These are phyloP conservation scores for Urocyon cinereoargenteus DNA, from an alignment of 2,797 vertebrate genomes.

Conservation along the genomic window DNA sequence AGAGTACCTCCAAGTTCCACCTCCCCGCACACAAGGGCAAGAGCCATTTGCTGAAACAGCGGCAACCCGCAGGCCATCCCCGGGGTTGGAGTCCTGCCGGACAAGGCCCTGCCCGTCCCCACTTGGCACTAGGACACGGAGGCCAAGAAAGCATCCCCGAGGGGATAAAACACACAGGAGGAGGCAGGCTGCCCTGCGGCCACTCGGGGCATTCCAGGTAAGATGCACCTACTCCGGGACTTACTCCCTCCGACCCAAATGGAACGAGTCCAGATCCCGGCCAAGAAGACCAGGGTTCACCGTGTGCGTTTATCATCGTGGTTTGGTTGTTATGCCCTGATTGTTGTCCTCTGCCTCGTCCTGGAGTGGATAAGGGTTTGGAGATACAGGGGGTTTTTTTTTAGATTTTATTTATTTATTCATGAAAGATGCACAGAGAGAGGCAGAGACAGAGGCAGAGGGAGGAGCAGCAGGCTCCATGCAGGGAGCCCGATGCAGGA, in stretches of 20 bases:
- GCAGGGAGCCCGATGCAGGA: too few relatives aligned
- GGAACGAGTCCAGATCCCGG: conserved; percentile 68
- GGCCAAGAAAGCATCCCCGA: background rate
- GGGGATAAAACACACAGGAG: background rate
- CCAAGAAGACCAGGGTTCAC: conserved; percentile 34
- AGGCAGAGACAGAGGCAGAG: too few relatives aligned
- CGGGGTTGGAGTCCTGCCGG: conserved; percentile 58
- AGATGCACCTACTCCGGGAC: background rate
- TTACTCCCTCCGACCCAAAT: conserved; percentile 29
- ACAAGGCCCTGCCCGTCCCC: background rate
- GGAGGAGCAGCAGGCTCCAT: too few relatives aligned
- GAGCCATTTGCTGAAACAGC: conserved; percentile 77
- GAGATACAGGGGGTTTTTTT: background rate
- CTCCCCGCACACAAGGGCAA: conserved; percentile 58
- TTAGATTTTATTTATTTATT: too few relatives aligned
- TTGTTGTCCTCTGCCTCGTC: accelerated
- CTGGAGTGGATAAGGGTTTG: background rate
- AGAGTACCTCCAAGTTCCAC: conserved; percentile 56
- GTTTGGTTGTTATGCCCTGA: background rate
- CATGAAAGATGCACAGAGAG: too few relatives aligned
- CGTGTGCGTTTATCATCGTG: background rate
- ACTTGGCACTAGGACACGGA: background rate
- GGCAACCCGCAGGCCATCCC: conserved; percentile 72
- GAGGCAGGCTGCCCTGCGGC: background rate
- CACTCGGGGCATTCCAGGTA: conserved; percentile 42